phyloP scores from a whole-genome alignment of 2,797 vertebrate genomes.

The Perodicticus potto region DNA sequence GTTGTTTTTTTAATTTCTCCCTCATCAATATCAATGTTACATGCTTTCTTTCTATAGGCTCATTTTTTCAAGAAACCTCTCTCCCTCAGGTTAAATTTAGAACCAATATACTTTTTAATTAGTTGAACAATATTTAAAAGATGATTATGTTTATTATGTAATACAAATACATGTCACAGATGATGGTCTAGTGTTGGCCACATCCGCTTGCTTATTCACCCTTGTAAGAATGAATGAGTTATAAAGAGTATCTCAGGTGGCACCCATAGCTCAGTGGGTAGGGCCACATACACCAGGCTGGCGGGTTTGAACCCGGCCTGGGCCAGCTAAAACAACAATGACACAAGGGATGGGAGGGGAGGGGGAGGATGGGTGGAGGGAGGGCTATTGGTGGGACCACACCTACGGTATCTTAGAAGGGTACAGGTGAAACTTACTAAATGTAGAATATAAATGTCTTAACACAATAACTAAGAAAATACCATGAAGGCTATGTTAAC shows the following conservation, averaged over 20 bases:
- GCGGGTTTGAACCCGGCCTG: no score
- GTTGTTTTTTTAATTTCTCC: neutral
- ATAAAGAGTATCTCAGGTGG: neutral
- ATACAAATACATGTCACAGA: constrained; percentile 20
- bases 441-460: no score
- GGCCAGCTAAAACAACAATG: no score
- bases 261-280: no score
- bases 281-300: no score
- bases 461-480: no score
- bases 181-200: constrained; percentile 31
- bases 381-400: no score
- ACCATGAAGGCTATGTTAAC: no score
- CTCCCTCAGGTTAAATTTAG: constrained; percentile 49
- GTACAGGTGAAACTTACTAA: no score
- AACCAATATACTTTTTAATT: constrained; percentile 35
- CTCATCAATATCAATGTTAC: constrained; percentile 34
- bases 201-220: constrained; percentile 49
- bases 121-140: constrained; percentile 50
- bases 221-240: constrained; percentile 50
- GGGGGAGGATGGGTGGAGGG: no score
- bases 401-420: no score
- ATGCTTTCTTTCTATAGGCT: constrained; percentile 17
- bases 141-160: constrained; percentile 52
- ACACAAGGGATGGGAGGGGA: no score
- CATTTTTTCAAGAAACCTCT: neutral